Percentiles rank a stretch among this genome's conserved stretches.
Evolutionary conservation across 2,113 vertebrate species (phyloP).

Genomic region (Tinamus guttatus): DNA sequence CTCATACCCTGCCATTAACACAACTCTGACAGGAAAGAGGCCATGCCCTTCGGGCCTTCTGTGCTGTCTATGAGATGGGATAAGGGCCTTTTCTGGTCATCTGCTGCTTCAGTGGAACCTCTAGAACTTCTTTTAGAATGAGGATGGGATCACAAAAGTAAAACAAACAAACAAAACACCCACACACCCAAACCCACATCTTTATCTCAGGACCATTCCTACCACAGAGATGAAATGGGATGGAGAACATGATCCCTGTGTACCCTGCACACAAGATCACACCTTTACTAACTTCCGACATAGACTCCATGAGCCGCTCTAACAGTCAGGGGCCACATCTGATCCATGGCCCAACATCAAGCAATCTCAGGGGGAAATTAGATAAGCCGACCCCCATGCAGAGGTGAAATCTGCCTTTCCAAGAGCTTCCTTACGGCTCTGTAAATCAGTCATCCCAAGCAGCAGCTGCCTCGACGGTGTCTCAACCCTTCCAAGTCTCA

Average conservation of each 20-base stretch:
- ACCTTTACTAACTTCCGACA: background rate
- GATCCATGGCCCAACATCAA: accelerated
- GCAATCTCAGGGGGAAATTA: background rate
- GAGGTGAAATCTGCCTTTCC: background rate
- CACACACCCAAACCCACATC: too few species aligned
- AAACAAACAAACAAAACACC: too few species aligned
- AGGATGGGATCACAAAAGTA: background rate
- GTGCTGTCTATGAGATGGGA: background rate
- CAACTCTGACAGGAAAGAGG: background rate
- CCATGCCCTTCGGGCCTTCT: background rate
- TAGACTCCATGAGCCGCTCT: background rate
- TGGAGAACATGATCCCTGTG: accelerated
- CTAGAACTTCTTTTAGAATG: background rate
- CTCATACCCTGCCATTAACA: background rate
- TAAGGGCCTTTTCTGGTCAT: background rate
- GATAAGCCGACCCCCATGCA: background rate
- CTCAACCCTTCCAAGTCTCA: background rate
- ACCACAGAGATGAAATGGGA: background rate
- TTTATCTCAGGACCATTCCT: background rate
- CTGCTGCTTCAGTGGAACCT: background rate
- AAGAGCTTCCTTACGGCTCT: background rate
- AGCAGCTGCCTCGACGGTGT: background rate
- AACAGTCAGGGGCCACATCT: background rate
- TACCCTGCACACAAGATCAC: accelerated
- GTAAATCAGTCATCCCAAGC: background rate